Evolutionary conservation across 2,888 invertebrate species (phyloP).

Genomic region (Schizotus pectinicornis): DNA sequence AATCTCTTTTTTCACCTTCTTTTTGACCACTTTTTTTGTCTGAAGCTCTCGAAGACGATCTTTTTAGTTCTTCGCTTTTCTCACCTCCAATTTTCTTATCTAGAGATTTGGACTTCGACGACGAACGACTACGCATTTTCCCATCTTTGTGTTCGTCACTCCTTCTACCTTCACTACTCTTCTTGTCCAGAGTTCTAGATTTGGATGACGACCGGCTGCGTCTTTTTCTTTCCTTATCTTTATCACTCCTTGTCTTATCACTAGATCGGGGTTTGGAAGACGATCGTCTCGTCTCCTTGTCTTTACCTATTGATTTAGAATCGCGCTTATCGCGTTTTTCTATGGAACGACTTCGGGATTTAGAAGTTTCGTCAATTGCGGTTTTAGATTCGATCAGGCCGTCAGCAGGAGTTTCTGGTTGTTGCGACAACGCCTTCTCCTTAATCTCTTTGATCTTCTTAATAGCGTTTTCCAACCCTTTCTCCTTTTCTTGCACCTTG

Average conservation of each 20-base stretch:
- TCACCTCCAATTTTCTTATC: slow-evolving; percentile 1
- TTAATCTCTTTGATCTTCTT: slow-evolving; percentile 23
- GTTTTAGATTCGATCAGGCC: too few species aligned
- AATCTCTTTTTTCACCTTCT: background rate
- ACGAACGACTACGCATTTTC: slow-evolving; percentile 7
- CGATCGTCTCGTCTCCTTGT: background rate
- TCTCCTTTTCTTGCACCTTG: slow-evolving; percentile 3
- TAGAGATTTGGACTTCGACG: slow-evolving; percentile 5
- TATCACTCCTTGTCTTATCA: background rate
- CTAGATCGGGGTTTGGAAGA: background rate
- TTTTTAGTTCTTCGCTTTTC: background rate
- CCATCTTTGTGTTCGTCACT: background rate
- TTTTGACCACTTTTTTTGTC: too few species aligned
- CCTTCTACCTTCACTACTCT: background rate
- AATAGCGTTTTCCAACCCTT: slow-evolving; percentile 22
- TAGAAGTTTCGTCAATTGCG: too few species aligned
- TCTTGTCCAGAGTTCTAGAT: slow-evolving; percentile 2
- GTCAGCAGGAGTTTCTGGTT: background rate
- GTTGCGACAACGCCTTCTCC: slow-evolving; percentile 1
- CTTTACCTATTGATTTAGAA: background rate
- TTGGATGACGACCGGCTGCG: slow-evolving; percentile 20
- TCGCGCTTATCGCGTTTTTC: background rate
- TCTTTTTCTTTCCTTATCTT: slow-evolving; percentile 5
- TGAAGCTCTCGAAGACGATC: background rate
- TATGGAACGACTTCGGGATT: background rate